A percentile compares a stretch with the other conserved stretches of the same genome.
Evolutionary conservation across 2,797 vertebrate species (phyloP).

Genomic region (Gallirallus australis): DNA sequence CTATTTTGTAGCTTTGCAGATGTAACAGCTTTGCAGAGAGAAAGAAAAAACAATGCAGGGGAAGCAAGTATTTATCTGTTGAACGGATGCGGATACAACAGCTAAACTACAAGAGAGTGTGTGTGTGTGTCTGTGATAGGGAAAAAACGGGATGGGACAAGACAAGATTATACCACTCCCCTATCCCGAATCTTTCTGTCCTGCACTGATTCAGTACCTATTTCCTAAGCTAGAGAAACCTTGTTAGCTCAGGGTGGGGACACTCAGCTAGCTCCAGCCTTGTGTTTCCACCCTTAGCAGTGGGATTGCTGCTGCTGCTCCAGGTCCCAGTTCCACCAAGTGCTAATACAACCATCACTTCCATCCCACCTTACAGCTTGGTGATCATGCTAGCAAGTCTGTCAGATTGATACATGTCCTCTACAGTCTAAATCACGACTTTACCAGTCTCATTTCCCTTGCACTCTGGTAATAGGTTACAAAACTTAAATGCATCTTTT

Average conservation of each 20-base stretch:
- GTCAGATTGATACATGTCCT: neutral
- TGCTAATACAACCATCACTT: neutral
- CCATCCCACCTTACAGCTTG: neutral
- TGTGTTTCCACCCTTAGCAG: rapidly evolving
- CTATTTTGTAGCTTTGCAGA: neutral
- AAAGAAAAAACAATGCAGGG: neutral
- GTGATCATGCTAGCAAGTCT: neutral
- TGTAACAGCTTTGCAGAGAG: neutral
- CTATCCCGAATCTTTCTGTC: neutral
- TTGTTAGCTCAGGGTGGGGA: neutral
- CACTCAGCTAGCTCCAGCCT: neutral
- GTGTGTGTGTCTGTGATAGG: neutral
- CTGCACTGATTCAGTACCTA: neutral
- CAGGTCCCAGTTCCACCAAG: neutral
- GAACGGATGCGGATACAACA: neutral
- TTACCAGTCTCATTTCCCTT: neutral
- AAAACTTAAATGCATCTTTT: neutral
- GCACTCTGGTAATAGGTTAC: neutral
- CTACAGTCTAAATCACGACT: neutral
- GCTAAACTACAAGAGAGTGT: neutral
- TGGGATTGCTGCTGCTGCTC: neutral
- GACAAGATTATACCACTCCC: neutral
- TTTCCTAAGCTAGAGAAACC: neutral
- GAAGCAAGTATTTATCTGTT: neutral
- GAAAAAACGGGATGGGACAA: neutral